Percentiles rank a stretch among this genome's conserved stretches.
These are phyloP conservation scores for Tragelaphus scriptus DNA, from an alignment of 2,113 vertebrate genomes.

Conservation along the genomic window DNA sequence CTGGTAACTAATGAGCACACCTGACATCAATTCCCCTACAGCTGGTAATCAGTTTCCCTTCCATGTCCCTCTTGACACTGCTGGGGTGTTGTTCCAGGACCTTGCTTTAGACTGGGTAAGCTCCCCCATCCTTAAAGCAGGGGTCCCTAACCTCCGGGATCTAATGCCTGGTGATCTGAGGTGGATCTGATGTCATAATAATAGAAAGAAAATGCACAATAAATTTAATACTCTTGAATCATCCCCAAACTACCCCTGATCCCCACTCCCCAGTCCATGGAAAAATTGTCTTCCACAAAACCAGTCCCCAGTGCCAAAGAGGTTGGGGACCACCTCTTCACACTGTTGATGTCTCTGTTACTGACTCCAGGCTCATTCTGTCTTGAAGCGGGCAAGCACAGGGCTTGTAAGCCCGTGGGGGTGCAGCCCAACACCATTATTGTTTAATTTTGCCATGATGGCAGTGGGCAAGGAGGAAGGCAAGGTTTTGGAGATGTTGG, in stretches of 20 bases:
- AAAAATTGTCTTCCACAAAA: neutral
- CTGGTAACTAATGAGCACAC: neutral
- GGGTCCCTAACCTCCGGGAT: neutral
- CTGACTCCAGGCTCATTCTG: neutral
- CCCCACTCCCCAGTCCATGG: neutral
- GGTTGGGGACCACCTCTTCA: neutral
- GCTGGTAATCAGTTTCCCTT: neutral
- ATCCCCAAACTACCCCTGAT: neutral
- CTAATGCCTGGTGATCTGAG: neutral
- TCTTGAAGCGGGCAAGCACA: neutral
- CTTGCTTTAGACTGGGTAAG: neutral
- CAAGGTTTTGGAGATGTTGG: neutral
- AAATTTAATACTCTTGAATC: neutral
- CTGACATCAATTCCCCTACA: neutral
- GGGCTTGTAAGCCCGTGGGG: neutral
- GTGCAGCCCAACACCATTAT: neutral
- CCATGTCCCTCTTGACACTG: fast-evolving
- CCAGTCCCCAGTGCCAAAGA: neutral
- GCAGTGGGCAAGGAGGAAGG: neutral
- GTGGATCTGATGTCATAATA: neutral
- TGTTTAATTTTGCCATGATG: neutral
- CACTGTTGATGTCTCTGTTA: neutral
- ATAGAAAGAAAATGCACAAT: neutral
- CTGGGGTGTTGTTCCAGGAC: neutral
- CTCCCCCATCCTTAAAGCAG: neutral